Evolutionary conservation across 2,888 invertebrate species (phyloP), one percentile per base, ranked within the genome.

Genomic region (Itoplectis maculator): DNA sequence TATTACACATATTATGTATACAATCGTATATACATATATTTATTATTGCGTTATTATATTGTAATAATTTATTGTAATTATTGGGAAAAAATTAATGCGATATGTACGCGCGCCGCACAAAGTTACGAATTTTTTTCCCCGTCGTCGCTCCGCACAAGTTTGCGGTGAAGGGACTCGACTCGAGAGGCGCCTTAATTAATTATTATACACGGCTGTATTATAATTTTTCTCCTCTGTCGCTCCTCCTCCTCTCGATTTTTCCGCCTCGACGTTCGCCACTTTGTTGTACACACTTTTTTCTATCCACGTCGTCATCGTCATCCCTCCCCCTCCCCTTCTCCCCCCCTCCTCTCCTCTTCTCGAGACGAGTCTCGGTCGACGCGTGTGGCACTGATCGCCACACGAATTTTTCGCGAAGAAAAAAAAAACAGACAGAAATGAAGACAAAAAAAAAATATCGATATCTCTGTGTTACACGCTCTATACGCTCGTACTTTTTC

Each of bases 41-140:
- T 92, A 92, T 92, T 91, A 92, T 92, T 92, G 90, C 91, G 92
- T 92, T 92, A 89, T 92, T 91, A 91, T 90, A 92, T 92, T 92
- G 89, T 91, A 91, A 92, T 92, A 92, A 84, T 92, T 92, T 92
- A 92, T 92, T 92, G 89, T 90, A 90, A 91, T 3, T 87, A 87
- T 89, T 87, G 87, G 87, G 18, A 61, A 47, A 89, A n/a, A n/a
- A n/a, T n/a, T n/a, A n/a, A 86, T 84, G 88, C 86, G 88, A 89
- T 42, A 8, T 90, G 89, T 89, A 88, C 88, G 88, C 87, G 88
- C 87, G 84, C 87, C 87, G 87, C 87, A 85, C 87, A 75, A 78
- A 42, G 70, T 70, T 56, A 69, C 69, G 54, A 42, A 56, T 42
- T 23, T 35, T 42, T 13, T 42, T 7, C 13, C 35, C n/a, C n/a